Evolutionary conservation across 2,888 invertebrate species (phyloP), one percentile per base, ranked within the genome.

Genomic region (Lacanobia oleracea): DNA sequence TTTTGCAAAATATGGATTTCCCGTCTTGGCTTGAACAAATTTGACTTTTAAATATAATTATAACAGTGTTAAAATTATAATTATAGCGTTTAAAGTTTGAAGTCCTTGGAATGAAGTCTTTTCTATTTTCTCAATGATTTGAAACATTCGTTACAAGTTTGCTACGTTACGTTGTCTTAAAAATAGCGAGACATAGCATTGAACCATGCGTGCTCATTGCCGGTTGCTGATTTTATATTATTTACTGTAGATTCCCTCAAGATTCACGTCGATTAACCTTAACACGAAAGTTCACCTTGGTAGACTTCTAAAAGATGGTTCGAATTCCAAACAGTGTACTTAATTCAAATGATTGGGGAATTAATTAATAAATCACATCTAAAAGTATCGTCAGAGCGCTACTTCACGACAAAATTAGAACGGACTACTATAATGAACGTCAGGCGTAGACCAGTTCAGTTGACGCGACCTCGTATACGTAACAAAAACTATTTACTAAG

Each of bases 391-490:
- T 27, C 1, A 75, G 50, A 70, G 75, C 48, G 50, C 57, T n/a
- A 21, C n/a, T n/a, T 43, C 21, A 56, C 21, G 56, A 69, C 59
- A 56, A 59, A 81, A 72, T 82, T 64, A 78, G 68, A 75, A 64
- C 40, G 60, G 10, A 51, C 10, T 63, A 56, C 59, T 71, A 63
- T 63, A 74, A 68, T 68, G 66, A 72, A 61, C 48, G 66, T 56
- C 63, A 43, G 54, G n/a, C 59, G 69, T 43, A 65, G 4, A 62
- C 60, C 63, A 70, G 75, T 72, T 69, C 48, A 72, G 79, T 69
- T 69, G 62, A 71, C 70, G 51, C 57, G 77, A 21, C 82, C 84
- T 84, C 81, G 81, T 64, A 54, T 61, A 72, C 61, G 21, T 62
- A 67, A 69, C 63, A 51, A 63, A 81, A 65, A 77, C 37, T 61